Conservation (phyloP, 2,797 vertebrate genomes). For the Amblyraja radiata region DNA sequence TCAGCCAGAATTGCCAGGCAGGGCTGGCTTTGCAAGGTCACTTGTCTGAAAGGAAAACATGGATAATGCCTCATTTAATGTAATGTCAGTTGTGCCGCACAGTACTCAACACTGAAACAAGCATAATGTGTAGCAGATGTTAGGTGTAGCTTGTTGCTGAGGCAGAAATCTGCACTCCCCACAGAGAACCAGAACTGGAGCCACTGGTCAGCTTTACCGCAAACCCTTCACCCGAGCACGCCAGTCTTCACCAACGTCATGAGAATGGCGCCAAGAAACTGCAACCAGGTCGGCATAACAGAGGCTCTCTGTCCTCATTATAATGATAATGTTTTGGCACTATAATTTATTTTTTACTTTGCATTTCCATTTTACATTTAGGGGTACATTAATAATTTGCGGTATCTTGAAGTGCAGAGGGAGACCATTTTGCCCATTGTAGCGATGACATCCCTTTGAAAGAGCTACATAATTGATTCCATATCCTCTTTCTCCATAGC, state of each 20-base stretch:
- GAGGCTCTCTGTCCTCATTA: neutral
- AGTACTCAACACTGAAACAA: neutral
- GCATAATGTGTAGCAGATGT: constrained; percentile 21
- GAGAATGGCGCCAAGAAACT: neutral
- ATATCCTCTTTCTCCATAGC: neutral
- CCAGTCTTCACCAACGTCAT: neutral
- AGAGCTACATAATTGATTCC: neutral
- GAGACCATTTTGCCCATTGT: neutral
- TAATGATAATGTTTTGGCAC: neutral
- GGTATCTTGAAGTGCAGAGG: neutral
- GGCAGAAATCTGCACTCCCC: neutral
- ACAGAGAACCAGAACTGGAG: neutral
- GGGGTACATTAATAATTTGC: neutral
- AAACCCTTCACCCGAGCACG: neutral
- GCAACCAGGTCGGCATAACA: neutral
- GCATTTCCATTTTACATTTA: neutral
- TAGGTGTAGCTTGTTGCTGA: neutral
- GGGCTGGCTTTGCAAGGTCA: neutral
- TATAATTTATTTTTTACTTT: neutral
- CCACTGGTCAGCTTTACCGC: neutral
- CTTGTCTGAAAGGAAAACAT: constrained; percentile 2
- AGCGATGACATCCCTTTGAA: neutral
- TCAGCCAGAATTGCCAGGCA: neutral
- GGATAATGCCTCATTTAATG: constrained; percentile 8
- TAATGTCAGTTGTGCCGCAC: neutral